Evolutionary conservation across 2,888 invertebrate species (phyloP), one percentile per base, ranked within the genome.

Genomic region (Chymomyza amoena): DNA sequence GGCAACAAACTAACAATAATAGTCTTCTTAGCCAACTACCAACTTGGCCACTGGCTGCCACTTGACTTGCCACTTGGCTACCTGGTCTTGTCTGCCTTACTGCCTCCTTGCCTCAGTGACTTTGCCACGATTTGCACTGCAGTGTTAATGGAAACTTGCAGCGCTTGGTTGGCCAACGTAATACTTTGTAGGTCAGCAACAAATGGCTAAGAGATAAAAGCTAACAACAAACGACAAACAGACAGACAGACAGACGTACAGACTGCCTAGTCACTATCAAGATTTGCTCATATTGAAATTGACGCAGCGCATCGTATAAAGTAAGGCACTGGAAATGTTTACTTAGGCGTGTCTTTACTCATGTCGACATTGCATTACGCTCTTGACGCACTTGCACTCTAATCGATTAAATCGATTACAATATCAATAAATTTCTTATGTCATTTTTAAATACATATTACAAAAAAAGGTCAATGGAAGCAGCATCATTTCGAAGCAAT

Each of bases 101-200:
- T 32, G 32, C 60, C 15, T 15, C 15, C 15, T 36, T 10, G 36
- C 69, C 72, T 74, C 66, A 70, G 68, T 79, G 81, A 78, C 79
- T 78, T 80, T 73, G 81, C 68, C 73, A 78, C 76, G 71, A 63
- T 77, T 76, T 71, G 68, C 70, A 68, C 52, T 69, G 79, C 82
- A 77, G 80, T 87, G 88, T 83, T 89, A 89, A 85, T 85, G 87
- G 82, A 82, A 90, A 88, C 84, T 79, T 84, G 87, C 87, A 86
- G 76, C 88, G 89, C 84, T 84, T 86, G 80, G 87, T 89, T 90
- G 90, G 87, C 89, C 90, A 91, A 88, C 85, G 84, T 87, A 62
- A 68, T 70, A 70, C 61, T 75, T 75, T 75, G 75, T 75, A 75
- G 75, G 75, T 75, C 75, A 71, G 56, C 65, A 61, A 64, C 70